These are phyloP conservation scores for Orientallactaga bullata DNA, from an alignment of 2,113 vertebrate species.

Conservation along the genomic window DNA sequence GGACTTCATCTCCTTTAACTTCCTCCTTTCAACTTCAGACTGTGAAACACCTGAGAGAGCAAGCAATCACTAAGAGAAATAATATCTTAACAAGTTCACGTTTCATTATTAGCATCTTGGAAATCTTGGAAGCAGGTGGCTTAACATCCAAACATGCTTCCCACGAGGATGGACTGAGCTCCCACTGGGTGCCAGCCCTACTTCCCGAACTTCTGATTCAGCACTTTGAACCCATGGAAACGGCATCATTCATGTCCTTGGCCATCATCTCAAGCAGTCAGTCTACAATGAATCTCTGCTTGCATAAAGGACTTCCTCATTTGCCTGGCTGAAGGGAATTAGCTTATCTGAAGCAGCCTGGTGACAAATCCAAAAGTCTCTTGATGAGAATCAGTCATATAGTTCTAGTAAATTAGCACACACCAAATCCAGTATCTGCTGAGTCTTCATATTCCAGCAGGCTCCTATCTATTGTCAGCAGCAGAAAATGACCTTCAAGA, in stretches of 20 bases:
- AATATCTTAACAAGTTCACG: constrained; percentile 38
- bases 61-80: constrained; percentile 35
- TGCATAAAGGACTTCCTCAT: constrained; percentile 64
- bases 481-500: constrained; percentile 70
- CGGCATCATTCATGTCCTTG: not conserved
- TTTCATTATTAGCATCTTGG: not conserved
- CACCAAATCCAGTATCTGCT: constrained; percentile 66
- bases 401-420: constrained; percentile 72
- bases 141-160: not conserved
- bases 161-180: not conserved
- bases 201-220: not conserved
- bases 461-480: constrained; percentile 70
- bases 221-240: not conserved
- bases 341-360: constrained; percentile 54
- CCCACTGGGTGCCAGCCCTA: not conserved
- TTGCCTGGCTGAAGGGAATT: constrained; percentile 70
- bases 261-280: constrained; percentile 30
- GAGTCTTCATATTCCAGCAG: constrained; percentile 68
- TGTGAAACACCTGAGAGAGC: constrained; percentile 26
- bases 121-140: not conserved
- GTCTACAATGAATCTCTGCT: constrained; percentile 73
- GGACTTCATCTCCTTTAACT: not conserved
- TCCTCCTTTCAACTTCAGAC: constrained; percentile 51
- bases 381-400: constrained; percentile 61
- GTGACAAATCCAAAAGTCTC: constrained; percentile 76